Evolutionary conservation across 1,140 invertebrate genomes (phyloP).

Genomic region (Uloborus diversus): DNA sequence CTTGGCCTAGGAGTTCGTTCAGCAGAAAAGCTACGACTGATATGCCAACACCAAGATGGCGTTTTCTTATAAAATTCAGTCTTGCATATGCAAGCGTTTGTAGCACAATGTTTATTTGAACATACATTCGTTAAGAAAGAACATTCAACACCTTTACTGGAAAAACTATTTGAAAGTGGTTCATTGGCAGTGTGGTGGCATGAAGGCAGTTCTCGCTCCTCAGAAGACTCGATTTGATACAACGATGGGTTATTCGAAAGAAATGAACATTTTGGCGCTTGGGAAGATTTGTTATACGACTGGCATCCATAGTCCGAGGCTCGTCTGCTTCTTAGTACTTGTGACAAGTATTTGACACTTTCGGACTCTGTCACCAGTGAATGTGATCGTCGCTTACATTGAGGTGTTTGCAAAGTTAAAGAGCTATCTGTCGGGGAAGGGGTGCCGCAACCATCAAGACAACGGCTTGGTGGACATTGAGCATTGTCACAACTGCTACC

Average conservation of each 20-base stretch:
- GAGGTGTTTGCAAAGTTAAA: background rate
- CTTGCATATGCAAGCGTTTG: background rate
- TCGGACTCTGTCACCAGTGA: conserved; percentile 35
- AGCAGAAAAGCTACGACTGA: conserved; percentile 50
- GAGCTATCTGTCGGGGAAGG: conserved; percentile 27
- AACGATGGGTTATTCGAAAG: conserved; percentile 19
- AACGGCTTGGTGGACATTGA: conserved; percentile 16
- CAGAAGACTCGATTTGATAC: conserved; percentile 1
- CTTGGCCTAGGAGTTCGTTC: conserved; percentile 33
- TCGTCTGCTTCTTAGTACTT: conserved; percentile 31
- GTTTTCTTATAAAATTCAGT: conserved; percentile 23
- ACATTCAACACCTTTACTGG: background rate
- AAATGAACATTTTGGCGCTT: background rate
- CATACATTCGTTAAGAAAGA: conserved; percentile 15
- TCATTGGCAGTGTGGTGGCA: conserved; percentile 6
- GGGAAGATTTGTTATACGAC: conserved; percentile 6
- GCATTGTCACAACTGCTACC: conserved; percentile 7
- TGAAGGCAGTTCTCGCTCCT: background rate
- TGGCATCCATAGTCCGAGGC: conserved; percentile 42
- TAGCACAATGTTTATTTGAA: conserved; percentile 32
- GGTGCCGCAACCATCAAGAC: conserved; percentile 37
- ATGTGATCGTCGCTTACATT: conserved; percentile 37
- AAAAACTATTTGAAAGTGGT: conserved; percentile 1
- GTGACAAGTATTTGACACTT: conserved; percentile 18
- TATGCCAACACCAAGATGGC: conserved; percentile 56